Evolutionary conservation across 2,888 invertebrate genomes (phyloP), one percentile per base, ranked within the genome.

Genomic region (Dioctria linearis): DNA sequence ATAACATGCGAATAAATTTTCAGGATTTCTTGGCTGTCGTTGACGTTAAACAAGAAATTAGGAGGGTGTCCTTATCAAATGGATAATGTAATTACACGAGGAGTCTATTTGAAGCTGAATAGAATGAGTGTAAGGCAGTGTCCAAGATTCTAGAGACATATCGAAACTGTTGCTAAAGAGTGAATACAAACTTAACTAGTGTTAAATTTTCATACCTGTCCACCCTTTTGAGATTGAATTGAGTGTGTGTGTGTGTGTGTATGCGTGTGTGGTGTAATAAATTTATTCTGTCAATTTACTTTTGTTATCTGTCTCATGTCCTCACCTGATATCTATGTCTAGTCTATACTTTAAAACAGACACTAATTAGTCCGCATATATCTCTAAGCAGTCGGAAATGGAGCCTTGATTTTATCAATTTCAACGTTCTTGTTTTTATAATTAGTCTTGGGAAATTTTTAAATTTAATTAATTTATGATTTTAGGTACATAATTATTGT

Each of bases 1-100:
- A 78, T 78, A 71, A 80, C 78, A 80, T 43, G 80, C 80, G 78
- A 78, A 80, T 80, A 80, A 80, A 80, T 80, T 80, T 78, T 69
- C 43, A 51, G 78, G 80, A 80, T 80, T 80, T 80, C 69, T 80
- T 57, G 73, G 71, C 49, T 78, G 78, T 80, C 69, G 80, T 69
- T 80, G 78, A 80, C 80, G 67, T 78, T 49, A 78, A 78, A 61
- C 51, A 69, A 78, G 71, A 78, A 78, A 80, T 69, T 80, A 67
- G 78, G 78, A 80, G 71, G 57, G 78, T 80, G 78, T 78, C 80
- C 80, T 80, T 80, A 80, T 80, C 78, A 78, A 80, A 73, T 46
- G 61, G 37, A 3, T 13, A 61, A 61, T 61, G 61, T 61, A 61
- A 61, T 61, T 61, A 61, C 61, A 61, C 61, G 61, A 61, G 25